Evolutionary conservation across 2,113 vertebrate genomes (phyloP).

Genomic region (Trochalopteron elliotii): DNA sequence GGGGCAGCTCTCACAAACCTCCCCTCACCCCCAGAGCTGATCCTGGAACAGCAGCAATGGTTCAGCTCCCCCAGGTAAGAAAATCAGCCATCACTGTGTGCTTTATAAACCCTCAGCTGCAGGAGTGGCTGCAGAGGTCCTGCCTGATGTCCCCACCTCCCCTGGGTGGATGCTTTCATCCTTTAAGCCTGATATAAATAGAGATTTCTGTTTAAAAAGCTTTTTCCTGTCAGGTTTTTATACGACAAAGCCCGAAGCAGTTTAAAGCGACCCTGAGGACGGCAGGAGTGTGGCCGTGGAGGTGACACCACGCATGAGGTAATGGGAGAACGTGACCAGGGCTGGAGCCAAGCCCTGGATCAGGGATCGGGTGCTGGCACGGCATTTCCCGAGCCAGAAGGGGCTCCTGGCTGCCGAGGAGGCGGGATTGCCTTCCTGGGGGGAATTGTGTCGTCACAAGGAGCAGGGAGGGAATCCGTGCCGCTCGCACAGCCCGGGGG

Average conservation of each 20-base stretch:
- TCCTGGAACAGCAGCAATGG: rapidly evolving
- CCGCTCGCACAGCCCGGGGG: rapidly evolving
- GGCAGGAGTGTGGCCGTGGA: not conserved
- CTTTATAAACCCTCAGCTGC: rapidly evolving
- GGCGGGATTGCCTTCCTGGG: slow-evolving; percentile 20
- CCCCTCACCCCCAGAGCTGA: not conserved
- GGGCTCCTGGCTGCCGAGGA: not conserved
- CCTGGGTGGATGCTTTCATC: not conserved
- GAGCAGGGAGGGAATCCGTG: not conserved
- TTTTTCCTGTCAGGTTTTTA: rapidly evolving
- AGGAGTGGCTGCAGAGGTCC: not conserved
- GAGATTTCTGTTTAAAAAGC: not conserved
- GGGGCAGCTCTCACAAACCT: not conserved
- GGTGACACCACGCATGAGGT: not conserved
- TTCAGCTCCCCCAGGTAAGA: not conserved
- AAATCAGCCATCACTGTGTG: rapidly evolving
- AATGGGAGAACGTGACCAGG: not conserved
- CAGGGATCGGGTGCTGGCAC: not conserved
- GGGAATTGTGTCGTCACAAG: not conserved
- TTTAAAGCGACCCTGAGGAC: rapidly evolving
- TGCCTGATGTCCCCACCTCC: rapidly evolving
- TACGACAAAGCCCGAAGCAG: rapidly evolving
- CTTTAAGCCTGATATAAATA: not conserved
- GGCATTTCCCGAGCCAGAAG: not conserved
- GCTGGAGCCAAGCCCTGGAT: not conserved